Conservation (phyloP, 2,113 vertebrate species). For the Heptranchias perlo region DNA sequence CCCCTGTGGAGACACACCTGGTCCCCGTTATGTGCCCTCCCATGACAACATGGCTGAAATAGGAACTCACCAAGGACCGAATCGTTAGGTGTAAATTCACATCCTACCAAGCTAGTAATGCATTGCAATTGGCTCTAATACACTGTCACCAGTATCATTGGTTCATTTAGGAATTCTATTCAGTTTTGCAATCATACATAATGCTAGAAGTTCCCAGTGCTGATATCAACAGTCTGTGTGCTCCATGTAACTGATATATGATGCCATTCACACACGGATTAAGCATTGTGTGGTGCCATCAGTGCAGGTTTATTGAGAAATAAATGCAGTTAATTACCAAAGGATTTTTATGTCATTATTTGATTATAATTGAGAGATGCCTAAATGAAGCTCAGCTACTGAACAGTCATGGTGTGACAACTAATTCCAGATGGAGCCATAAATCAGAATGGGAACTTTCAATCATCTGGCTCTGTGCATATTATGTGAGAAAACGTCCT, state of each 20-base stretch:
- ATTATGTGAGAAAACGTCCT: background rate
- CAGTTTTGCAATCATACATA: background rate
- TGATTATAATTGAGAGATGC: background rate
- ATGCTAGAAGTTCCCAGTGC: background rate
- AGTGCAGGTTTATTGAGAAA: background rate
- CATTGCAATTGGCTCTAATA: background rate
- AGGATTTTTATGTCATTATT: slow-evolving; percentile 21
- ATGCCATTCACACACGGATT: slow-evolving; percentile 9
- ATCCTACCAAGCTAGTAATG: background rate
- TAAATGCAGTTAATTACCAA: slow-evolving; percentile 13
- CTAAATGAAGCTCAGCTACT: background rate
- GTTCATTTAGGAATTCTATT: background rate
- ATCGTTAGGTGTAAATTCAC: background rate
- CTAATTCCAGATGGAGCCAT: background rate
- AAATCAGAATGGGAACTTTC: slow-evolving; percentile 11
- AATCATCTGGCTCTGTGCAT: background rate
- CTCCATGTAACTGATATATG: background rate
- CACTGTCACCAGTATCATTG: background rate
- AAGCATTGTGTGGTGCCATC: slow-evolving; percentile 3
- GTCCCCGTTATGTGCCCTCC: too few relatives aligned
- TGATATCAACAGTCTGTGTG: too few relatives aligned
- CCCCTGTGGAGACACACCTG: background rate
- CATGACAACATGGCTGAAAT: background rate
- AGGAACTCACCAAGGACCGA: background rate
- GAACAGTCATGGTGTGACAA: background rate